Base-by-base conservation (phyloP, 2,888 invertebrate genomes). In the Aplocera efformata region DNA sequence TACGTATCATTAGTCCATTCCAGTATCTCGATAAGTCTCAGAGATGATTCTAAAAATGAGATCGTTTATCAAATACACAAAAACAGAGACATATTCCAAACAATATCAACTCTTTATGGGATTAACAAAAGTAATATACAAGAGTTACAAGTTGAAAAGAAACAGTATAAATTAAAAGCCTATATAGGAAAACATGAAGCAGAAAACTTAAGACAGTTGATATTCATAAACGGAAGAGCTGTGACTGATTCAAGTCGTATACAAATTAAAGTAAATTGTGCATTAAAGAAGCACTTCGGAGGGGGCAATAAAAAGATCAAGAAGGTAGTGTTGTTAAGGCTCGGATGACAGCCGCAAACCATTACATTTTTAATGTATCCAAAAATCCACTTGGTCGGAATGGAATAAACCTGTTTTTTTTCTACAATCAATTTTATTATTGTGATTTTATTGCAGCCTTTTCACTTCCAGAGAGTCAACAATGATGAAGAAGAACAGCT, bases 221-320 rank as follows among this genome's bases (percentile, higher is more conserved):
- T 94, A 30, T 94, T 90, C 71, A 79, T 94, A 3, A 94, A 94
- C 75, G 90, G 90, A 52, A 81, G 90, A 50, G 82, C 86, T 26
- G 67, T 94, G 1, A 53, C 73, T 31, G 89, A 88, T 43, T 27
- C 13, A 32, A 81, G 88, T 22, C 88, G 84, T 67, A 37, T 86
- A 9, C 69, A 82, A 48, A 70, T 71, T 41, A 53, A 71, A 24
- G 27, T 83, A 1, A 66, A 77, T 49, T 53, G 58, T 5, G 48
- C 53, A 33, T 56, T 84, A n/a, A 56, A 39, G 22, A 77, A 69
- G 37, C 10, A 31, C 36, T 26, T 54, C 4, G 67, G 50, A 32
- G 39, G 27, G 11, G 36, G 37, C 6, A 49, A 31, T 22, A 61
- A 38, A 11, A 58, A 44, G 32, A 32, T 29, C 7, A 40, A 45